These are phyloP conservation scores for Papilio glaucus DNA, from an alignment of 1,140 invertebrate species.

Conservation along the genomic window DNA sequence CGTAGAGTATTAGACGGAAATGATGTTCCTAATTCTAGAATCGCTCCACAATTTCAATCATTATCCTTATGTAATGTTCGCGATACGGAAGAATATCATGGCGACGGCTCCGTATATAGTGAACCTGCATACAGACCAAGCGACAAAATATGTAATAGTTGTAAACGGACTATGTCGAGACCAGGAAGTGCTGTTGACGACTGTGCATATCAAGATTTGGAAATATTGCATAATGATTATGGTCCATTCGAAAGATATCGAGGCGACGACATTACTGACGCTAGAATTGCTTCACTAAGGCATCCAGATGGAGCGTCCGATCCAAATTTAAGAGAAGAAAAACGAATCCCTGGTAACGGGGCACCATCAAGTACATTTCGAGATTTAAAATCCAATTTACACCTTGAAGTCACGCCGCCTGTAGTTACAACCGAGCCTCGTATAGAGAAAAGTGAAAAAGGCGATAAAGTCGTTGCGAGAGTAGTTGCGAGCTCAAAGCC, in stretches of 20 bases:
- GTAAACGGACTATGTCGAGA: constrained; percentile 88
- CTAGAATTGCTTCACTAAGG: constrained; percentile 89
- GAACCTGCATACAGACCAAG: constrained; percentile 91
- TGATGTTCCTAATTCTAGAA: constrained; percentile 61
- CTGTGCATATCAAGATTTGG: constrained; percentile 81
- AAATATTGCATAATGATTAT: constrained; percentile 75
- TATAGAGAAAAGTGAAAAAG: constrained; percentile 71
- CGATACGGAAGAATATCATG: constrained; percentile 87
- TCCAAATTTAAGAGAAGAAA: constrained; percentile 91
- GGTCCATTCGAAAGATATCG: constrained; percentile 77
- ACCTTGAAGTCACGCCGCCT: constrained; percentile 82
- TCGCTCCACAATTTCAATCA: constrained; percentile 86
- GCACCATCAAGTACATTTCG: constrained; percentile 85
- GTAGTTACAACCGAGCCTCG: constrained; percentile 80
- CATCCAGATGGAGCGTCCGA: constrained; percentile 96
- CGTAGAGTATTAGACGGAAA: constrained; percentile 63
- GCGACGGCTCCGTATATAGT: constrained; percentile 90
- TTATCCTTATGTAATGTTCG: constrained; percentile 88
- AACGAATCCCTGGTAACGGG: constrained; percentile 87
- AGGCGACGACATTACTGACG: constrained; percentile 81
- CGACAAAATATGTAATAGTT: constrained; percentile 91
- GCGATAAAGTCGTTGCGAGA: constrained; percentile 72
- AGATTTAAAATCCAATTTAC: constrained; percentile 85
- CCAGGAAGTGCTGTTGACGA: constrained; percentile 86
- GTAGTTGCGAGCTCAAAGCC: constrained; percentile 81